Percentiles rank a stretch among this genome's conserved stretches.
These are phyloP conservation scores for Epinotia demarniana DNA, from an alignment of 2,888 invertebrate genomes.

Conservation along the genomic window DNA sequence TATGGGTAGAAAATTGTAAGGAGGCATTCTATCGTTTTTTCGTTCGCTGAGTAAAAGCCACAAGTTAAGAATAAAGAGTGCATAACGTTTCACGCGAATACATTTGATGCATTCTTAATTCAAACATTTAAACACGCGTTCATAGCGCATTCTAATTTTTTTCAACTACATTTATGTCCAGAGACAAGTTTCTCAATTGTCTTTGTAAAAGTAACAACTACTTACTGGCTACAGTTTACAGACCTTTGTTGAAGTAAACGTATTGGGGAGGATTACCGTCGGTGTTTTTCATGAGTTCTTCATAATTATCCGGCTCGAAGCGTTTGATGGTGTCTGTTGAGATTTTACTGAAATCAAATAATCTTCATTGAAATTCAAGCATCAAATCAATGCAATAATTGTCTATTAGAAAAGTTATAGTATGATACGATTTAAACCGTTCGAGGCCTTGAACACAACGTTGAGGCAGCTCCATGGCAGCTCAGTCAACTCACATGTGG, in stretches of 20 bases:
- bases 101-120: constrained; percentile 3
- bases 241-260: constrained; percentile 95
- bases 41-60: too few relatives aligned
- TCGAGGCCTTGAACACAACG: too few relatives aligned
- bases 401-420: background rate
- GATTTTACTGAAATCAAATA: constrained; percentile 85
- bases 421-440: too few relatives aligned
- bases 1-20: too few relatives aligned
- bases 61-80: background rate
- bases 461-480: too few relatives aligned
- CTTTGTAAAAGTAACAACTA: constrained; percentile 26
- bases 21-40: too few relatives aligned
- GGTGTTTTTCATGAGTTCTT: constrained; percentile 87
- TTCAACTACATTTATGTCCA: background rate
- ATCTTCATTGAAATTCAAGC: background rate
- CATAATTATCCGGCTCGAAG: constrained; percentile 90
- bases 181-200: constrained; percentile 2
- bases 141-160: background rate
- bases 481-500: too few relatives aligned
- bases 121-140: constrained; percentile 1
- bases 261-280: constrained; percentile 87
- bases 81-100: background rate
- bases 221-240: constrained; percentile 80
- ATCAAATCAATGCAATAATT: background rate
- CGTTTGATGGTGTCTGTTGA: constrained; percentile 88